Conservation (phyloP, 2,888 invertebrate genomes). For the Euzophera pinguis region DNA sequence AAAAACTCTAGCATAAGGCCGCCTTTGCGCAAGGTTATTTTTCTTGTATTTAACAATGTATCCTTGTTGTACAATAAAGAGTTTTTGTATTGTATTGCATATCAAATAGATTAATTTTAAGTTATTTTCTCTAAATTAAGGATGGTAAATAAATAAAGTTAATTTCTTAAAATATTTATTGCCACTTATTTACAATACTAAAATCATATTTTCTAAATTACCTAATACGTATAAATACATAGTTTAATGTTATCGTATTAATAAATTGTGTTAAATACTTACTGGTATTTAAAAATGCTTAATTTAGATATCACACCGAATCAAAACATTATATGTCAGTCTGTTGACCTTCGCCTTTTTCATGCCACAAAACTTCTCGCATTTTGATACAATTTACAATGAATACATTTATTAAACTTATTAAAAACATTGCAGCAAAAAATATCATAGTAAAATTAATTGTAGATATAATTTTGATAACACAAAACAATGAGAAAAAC, state of each 20-base stretch:
- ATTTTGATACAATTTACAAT: too few species aligned
- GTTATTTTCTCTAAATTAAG: not conserved
- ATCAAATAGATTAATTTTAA: not conserved
- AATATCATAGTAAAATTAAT: too few species aligned
- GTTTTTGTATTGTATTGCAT: too few species aligned
- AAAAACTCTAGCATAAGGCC: too few species aligned
- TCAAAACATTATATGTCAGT: slow-evolving; percentile 23
- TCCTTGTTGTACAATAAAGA: too few species aligned
- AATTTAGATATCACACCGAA: slow-evolving; percentile 63
- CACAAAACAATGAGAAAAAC: too few species aligned
- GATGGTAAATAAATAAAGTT: not conserved
- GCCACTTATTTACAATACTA: not conserved
- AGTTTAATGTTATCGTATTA: not conserved
- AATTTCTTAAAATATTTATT: not conserved
- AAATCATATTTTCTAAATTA: slow-evolving; percentile 1
- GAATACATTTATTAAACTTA: too few species aligned
- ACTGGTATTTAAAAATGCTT: slow-evolving; percentile 22
- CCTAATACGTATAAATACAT: slow-evolving; percentile 12
- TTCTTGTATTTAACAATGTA: too few species aligned
- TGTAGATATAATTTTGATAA: too few species aligned
- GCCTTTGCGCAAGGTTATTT: too few species aligned
- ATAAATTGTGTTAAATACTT: not conserved
- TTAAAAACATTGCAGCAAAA: too few species aligned
- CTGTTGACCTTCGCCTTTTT: not conserved
- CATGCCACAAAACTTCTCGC: not conserved